Conservation (phyloP, 2,888 invertebrate genomes). For the Lasioglossum malachurum region DNA sequence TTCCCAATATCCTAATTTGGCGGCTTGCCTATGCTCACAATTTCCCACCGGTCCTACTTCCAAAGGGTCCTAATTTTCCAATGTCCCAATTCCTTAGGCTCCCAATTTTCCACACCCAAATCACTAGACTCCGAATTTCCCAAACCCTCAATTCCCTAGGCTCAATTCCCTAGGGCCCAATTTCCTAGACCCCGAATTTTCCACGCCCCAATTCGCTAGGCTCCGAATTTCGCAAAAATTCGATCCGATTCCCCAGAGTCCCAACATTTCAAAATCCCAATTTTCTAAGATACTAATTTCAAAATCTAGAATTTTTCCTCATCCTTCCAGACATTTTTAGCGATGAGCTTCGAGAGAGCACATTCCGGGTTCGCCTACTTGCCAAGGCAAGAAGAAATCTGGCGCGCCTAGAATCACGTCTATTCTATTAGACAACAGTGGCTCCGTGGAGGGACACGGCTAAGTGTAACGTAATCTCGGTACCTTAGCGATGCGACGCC, state of each 20-base stretch:
- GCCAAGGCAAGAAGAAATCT: conserved; percentile 24
- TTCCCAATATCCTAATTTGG: background rate
- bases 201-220: background rate
- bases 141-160: background rate
- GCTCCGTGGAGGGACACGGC: conserved; percentile 27
- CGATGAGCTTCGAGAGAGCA: background rate
- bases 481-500: conserved; percentile 56
- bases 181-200: no score
- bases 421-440: conserved; percentile 50
- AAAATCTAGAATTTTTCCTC: background rate
- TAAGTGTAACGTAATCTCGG: conserved; percentile 69
- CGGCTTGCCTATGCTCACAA: no score
- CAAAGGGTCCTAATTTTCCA: no score
- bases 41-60: no score
- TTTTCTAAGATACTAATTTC: background rate
- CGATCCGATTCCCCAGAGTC: no score
- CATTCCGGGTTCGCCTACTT: background rate
- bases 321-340: background rate
- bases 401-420: conserved; percentile 38
- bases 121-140: background rate
- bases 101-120: no score
- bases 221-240: no score
- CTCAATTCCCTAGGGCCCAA: background rate
- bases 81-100: fast-evolving
- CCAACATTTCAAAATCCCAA: background rate